phyloP scores from a whole-genome alignment of 1,140 invertebrate genomes.

The Ceratina calcarata region DNA sequence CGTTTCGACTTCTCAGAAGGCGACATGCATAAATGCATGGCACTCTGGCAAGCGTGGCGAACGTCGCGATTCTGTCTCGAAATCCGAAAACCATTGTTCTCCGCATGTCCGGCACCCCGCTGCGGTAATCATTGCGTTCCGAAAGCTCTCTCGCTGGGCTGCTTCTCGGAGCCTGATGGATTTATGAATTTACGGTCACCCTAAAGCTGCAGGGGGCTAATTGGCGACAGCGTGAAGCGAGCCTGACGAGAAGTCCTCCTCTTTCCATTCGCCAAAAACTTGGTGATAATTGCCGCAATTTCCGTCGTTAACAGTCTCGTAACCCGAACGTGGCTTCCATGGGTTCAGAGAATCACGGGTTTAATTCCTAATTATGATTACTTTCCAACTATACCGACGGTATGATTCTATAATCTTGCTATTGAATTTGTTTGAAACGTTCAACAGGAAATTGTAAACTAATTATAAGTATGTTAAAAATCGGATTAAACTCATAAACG shows the following conservation, averaged over 20 bases:
- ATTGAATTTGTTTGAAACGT: too few relatives aligned
- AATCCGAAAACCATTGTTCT: slow-evolving; percentile 49
- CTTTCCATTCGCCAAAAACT: slow-evolving; percentile 18
- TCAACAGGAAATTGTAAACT: too few relatives aligned
- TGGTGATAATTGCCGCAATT: slow-evolving; percentile 45
- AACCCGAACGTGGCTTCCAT: too few relatives aligned
- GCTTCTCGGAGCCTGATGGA: slow-evolving; percentile 47
- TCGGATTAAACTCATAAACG: too few relatives aligned
- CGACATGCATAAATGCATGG: too few relatives aligned
- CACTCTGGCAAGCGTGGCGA: slow-evolving; percentile 15
- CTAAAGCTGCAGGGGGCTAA: slow-evolving; percentile 57
- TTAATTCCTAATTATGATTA: too few relatives aligned
- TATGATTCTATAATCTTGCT: too few relatives aligned
- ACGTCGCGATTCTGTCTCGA: slow-evolving; percentile 25
- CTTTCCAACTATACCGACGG: too few relatives aligned
- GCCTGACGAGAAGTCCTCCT: neutral
- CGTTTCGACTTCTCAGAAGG: neutral
- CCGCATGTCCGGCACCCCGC: slow-evolving; percentile 38
- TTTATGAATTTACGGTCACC: slow-evolving; percentile 64
- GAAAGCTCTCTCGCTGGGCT: slow-evolving; percentile 30
- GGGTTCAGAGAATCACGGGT: too few relatives aligned
- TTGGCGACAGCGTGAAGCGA: slow-evolving; percentile 60
- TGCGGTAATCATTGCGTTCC: slow-evolving; percentile 59
- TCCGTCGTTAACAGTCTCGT: neutral
- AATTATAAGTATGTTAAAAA: too few relatives aligned